phyloP scores from a whole-genome alignment of 2,113 vertebrate species.

The Petrocephalus microphthalmus region DNA sequence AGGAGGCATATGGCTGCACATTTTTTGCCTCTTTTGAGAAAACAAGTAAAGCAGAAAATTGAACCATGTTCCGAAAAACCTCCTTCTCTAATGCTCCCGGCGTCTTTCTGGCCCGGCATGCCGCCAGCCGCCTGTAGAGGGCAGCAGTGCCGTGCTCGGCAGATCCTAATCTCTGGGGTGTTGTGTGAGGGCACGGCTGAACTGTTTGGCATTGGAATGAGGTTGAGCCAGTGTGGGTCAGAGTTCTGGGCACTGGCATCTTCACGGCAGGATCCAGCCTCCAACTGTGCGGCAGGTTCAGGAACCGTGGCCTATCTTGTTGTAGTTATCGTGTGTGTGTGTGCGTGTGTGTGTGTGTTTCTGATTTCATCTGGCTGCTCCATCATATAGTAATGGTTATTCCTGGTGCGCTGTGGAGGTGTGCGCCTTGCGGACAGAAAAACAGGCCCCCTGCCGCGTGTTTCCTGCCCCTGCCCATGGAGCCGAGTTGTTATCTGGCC shows the following conservation, averaged over 20 bases:
- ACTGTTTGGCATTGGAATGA: not conserved
- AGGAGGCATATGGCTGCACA: not conserved
- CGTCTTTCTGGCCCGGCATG: not conserved
- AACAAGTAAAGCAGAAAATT: slow-evolving; percentile 9
- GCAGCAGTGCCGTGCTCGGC: slow-evolving; percentile 28
- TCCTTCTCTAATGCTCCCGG: not conserved
- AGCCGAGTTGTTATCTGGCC: not conserved
- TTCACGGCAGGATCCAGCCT: not conserved
- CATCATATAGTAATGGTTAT: not conserved
- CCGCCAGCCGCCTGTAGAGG: slow-evolving; percentile 24
- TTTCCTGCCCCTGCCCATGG: not conserved
- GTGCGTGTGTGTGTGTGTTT: not conserved
- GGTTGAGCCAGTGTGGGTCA: not conserved
- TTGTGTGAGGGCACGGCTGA: not conserved
- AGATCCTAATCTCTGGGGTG: not conserved
- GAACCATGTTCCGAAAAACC: not conserved
- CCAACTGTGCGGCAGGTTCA: not conserved
- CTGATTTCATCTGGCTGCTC: not conserved
- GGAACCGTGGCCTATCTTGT: not conserved
- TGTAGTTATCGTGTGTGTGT: not conserved
- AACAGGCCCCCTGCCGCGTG: not conserved
- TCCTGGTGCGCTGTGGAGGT: not conserved
- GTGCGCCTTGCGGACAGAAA: not conserved
- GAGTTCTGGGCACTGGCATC: not conserved
- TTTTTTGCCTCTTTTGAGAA: not conserved